A percentile compares a stretch with the other conserved stretches of the same genome.
These are phyloP conservation scores for Calameuta idolon DNA, from an alignment of 2,888 invertebrate genomes.

Conservation along the genomic window DNA sequence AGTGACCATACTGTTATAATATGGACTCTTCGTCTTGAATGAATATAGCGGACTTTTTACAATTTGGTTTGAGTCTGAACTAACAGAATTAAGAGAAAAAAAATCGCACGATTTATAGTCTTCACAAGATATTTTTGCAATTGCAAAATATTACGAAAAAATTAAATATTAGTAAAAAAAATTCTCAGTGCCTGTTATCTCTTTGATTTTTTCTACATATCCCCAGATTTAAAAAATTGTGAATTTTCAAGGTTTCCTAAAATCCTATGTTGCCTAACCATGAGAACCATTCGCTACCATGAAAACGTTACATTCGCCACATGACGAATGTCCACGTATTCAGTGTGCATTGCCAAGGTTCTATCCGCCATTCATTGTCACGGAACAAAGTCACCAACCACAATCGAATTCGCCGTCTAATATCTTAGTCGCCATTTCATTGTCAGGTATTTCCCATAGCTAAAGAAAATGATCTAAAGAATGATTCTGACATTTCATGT, in stretches of 20 bases:
- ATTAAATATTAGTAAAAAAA: neutral
- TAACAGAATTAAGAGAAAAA: constrained; percentile 14
- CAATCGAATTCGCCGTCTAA: constrained; percentile 22
- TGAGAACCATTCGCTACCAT: neutral
- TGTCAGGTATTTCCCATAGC: neutral
- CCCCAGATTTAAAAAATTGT: neutral
- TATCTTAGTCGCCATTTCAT: constrained; percentile 2
- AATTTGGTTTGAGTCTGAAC: constrained; percentile 12
- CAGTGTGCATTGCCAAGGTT: constrained; percentile 18
- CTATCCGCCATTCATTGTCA: constrained; percentile 23
- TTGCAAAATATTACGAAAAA: neutral
- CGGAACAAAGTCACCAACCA: constrained; percentile 18
- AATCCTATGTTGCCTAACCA: neutral
- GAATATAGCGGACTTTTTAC: neutral
- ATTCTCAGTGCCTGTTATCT: neutral
- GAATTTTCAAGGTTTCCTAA: neutral
- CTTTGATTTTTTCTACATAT: neutral
- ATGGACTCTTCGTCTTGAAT: neutral
- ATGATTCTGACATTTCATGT: neutral
- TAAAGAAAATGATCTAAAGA: neutral
- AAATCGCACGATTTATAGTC: constrained; percentile 21
- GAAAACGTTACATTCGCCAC: constrained; percentile 22
- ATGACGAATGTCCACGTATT: constrained; percentile 27
- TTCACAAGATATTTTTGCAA: constrained; percentile 10
- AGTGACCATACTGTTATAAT: constrained; percentile 54